phyloP scores from a whole-genome alignment of 2,113 vertebrate species.

The Sterrhoptilus dennistouni region DNA sequence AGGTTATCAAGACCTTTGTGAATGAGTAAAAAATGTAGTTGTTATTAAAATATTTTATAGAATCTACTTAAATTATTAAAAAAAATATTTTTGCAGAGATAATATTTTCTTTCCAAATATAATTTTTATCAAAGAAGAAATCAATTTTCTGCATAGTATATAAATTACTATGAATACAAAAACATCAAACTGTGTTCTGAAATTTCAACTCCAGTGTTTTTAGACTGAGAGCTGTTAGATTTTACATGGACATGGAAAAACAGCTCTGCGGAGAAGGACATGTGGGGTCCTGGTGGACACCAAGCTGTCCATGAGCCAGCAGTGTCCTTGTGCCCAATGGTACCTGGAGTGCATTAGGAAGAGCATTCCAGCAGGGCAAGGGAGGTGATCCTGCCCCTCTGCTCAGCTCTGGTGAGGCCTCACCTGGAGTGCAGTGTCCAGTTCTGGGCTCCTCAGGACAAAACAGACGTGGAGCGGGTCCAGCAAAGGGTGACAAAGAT shows the following conservation, averaged over 20 bases:
- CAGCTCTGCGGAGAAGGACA: fast-evolving
- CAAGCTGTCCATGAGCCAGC: neutral
- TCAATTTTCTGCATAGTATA: neutral
- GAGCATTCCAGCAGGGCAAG: neutral
- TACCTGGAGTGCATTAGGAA: neutral
- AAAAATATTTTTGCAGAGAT: neutral
- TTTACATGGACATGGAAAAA: neutral
- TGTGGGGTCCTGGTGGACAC: fast-evolving
- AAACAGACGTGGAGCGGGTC: neutral
- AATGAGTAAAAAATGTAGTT: neutral
- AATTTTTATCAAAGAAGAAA: neutral
- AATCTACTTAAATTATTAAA: neutral
- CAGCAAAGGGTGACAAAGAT: too few species aligned
- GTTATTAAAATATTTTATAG: neutral
- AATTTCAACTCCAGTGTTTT: neutral
- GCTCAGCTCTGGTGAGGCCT: neutral
- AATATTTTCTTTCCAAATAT: neutral
- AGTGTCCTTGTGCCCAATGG: neutral
- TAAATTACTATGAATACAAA: neutral
- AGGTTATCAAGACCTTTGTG: neutral
- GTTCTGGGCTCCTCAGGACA: neutral
- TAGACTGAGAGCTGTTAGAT: neutral
- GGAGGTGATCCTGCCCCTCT: neutral
- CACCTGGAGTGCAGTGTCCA: neutral
- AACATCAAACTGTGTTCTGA: neutral